Base-by-base conservation (phyloP, 2,113 vertebrate species). In the Sebastes fasciatus region DNA sequence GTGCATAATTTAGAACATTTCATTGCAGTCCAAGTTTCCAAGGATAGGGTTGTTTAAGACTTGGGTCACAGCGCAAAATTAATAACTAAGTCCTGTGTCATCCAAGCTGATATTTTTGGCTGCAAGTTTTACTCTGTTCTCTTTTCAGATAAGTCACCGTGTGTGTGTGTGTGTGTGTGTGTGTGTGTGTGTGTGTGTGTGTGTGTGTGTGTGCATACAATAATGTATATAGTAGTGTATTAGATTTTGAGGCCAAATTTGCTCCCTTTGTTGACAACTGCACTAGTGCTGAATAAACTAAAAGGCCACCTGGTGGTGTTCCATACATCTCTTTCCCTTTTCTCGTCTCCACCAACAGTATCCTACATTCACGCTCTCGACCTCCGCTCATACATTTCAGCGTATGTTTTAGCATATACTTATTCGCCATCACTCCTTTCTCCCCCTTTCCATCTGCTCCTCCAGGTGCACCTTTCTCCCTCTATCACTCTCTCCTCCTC, bases 1-100 rank as follows among this genome's bases (percentile, higher is more conserved):
- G 88, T 81, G 85, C 86, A 86, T 88, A 68, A 93, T 90, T 92
- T 89, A 90, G 61, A 90, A 86, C 86, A 81, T 89, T 89, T 89
- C 82, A 82, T 68, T 83, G 61, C 84, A 17, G 66, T 84, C 82
- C 80, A 91, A 86, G 71, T 91, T 91, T 86, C 77, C 65, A 17
- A 79, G 63, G 77, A 76, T 54, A 46, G 34, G 65, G 34, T 52
- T 74, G 77, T 82, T 81, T 52, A 65, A 76, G 48, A 73, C 67
- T 55, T 61, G 19, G 61, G 79, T 84, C 73, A 76, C 21, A 67
- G 73, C n/a, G 81, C 65, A 72, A 82, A 79, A 87, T 79, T 43
- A 84, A 90, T 77, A 71, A 82, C 61, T 58, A 72, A 68, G 13
- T 57, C 71, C 65, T 79, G 54, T 66, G 62, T 86, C 82, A 78